Evolutionary conservation across 2,113 vertebrate genomes (phyloP), one percentile per base, ranked within the genome.

Genomic region (Dinomys branickii): DNA sequence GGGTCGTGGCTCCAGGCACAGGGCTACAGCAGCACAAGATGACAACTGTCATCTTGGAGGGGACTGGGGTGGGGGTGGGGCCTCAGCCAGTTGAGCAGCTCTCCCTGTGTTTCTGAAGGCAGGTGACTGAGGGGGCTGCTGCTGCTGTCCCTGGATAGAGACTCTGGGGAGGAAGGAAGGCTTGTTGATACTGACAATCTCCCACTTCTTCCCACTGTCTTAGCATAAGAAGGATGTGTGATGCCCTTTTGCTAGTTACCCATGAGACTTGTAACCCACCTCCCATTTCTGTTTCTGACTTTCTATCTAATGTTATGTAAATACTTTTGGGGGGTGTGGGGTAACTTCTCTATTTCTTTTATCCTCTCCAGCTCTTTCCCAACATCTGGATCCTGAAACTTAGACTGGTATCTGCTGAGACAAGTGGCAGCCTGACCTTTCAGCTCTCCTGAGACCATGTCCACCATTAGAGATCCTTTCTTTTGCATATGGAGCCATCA

Each of bases 11-110:
- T 6, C 58, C 2, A 28, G 84, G 73, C 85, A 35, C 16, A 16
- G 44, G 44, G 33, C 54, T 44, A 30, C 85, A 12, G 35, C 8
- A 63, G 71, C 35, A 4, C 1, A 7, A 0, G 1, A 13, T 26
- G 24, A 30, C 5, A 28, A 22, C 35, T 78, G 12, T 30, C 22
- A n/a, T 6, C 1, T 0, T 0, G 17, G 41, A 75, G 35, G 28
- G 19, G 12, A 28, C 17, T 22, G 1, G 82, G 86, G 11, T 19
- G 56, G 38, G n/a, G n/a, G n/a, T n/a, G n/a, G n/a, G n/a, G n/a
- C n/a, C 0, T 24, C 12, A 19, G 65, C 35, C 16, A 69, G 65
- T 16, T 7, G 0, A 7, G 13, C 14, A 5, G 9, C 28, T 24
- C 17, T 54, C 65, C 5, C 5, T 26, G 67, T 69, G 35, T 4